Evolutionary conservation across 1,140 invertebrate genomes (phyloP), one percentile per base, ranked within the genome.

Genomic region (Batillaria attramentaria): DNA sequence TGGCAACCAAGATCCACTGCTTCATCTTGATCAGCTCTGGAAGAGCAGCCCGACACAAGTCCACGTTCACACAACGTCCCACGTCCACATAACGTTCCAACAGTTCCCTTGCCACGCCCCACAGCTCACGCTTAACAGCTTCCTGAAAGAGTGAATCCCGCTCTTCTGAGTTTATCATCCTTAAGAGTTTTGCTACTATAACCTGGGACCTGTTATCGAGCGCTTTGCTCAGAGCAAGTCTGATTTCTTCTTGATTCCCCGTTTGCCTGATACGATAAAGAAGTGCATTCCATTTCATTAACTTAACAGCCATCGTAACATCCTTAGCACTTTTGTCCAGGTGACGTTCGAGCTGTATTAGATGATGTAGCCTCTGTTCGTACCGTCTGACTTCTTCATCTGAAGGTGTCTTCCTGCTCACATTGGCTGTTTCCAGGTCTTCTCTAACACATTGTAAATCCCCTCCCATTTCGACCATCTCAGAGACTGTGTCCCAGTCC

Each of bases 1-100:
- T 66, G 28, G 65, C 65, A 10, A 66, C 65, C 4, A 66, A 37
- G 13, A 37, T 66, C 65, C 65, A 66, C 65, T 66, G 65, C 33
- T 37, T 66, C 24, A 13, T 66, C 28, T 66, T 2, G 2, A 66
- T 66, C 65, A 66, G 3, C n/a, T 35, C 28, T 66, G 65, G 65
- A 13, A 66, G 65, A 37, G 65, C 65, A 18, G 35, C 65, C 28
- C 35, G 65, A 66, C 65, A 66, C 8, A 66, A 37, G 33, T 66
- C 33, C n/a, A n/a, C n/a, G n/a, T n/a, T n/a, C n/a, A n/a, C n/a
- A n/a, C n/a, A n/a, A n/a, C n/a, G n/a, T n/a, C n/a, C n/a, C 13
- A 35, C 24, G 31, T 37, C 33, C 8, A 66, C 33, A 10, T 37
- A 31, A 35, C 39, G 8, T 37, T 66, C 28, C 65, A 66, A 37